Evolutionary conservation across 1,140 invertebrate species (phyloP), one percentile per base, ranked within the genome.

Genomic region (Drosophila pandora): DNA sequence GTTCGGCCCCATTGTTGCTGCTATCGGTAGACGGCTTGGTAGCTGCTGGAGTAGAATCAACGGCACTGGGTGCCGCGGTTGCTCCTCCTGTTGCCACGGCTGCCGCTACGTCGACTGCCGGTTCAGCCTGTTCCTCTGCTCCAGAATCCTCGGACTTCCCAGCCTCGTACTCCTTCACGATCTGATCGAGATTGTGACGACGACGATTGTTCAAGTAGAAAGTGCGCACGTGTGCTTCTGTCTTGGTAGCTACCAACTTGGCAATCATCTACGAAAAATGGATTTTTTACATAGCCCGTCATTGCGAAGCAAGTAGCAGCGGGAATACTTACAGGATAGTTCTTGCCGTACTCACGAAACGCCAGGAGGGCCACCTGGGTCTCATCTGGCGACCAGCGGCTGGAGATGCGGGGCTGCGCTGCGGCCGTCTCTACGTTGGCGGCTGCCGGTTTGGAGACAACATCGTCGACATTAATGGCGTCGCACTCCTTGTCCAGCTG

Each of bases 191-290:
- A 92, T 98, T 97, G 92, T 97, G 98, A 50, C 97, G 94, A 62
- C 96, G 94, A 47, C 97, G 94, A 92, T 99, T 97, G 82, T 97
- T 98, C 0, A 96, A 94, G 96, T 98, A 93, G 50, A 99, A 99
- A 28, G 95, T 96, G 59, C 96, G 95, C 13, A 99, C 94, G 91
- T 99, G 98, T 34, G 95, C 94, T 92, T 99, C 97, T 2, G 96
- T 98, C 93, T 99, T 99, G 23, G 97, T 99, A 54, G 97, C 97
- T 65, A 99, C 95, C 4, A 98, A 95, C 92, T 99, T 97, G 12
- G 98, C 97, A 68, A 99, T 99, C 22, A 97, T 97, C 91, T 92
- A 47, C 10, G 9, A 1, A 0, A 4, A 7, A 6, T 0, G 0
- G 2, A 49, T 54, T 30, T 17, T 37, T 9, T 2, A 17, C 8